Evolutionary conservation across 2,797 vertebrate genomes (phyloP).

Genomic region (Eulemur mongoz): DNA sequence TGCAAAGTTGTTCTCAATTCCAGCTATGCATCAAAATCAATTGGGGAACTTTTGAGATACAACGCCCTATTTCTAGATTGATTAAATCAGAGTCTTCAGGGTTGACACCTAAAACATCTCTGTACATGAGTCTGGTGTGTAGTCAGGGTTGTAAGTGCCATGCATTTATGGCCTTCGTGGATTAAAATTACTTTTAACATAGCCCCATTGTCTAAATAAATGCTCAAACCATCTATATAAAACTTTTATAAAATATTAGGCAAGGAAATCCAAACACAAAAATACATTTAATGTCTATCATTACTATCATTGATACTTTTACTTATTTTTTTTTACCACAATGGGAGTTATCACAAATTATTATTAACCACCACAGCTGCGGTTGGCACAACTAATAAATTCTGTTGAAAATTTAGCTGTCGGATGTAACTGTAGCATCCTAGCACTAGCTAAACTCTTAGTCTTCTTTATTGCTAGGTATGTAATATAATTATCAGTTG

Average conservation of each 20-base stretch:
- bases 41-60: background rate
- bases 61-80: background rate
- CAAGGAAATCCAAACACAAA: slow-evolving; percentile 15
- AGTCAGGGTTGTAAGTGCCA: background rate
- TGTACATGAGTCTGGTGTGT: background rate
- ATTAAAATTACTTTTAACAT: slow-evolving; percentile 1
- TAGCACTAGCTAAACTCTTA: background rate
- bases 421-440: background rate
- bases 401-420: slow-evolving; percentile 9
- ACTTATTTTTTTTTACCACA: background rate
- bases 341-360: slow-evolving; percentile 4
- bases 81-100: background rate
- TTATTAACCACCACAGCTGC: background rate
- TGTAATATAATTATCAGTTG: slow-evolving; percentile 26
- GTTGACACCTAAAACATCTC: background rate
- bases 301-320: background rate
- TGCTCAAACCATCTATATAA: background rate
- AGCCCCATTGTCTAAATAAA: slow-evolving; percentile 20
- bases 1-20: background rate
- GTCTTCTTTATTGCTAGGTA: background rate
- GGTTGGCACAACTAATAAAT: background rate
- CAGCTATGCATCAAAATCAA: background rate
- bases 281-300: slow-evolving; percentile 34
- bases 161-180: background rate
- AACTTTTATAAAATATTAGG: slow-evolving; percentile 43